Evolutionary conservation across 1,140 invertebrate genomes (phyloP), one percentile per base, ranked within the genome.

Genomic region (Monochamus saltuarius): DNA sequence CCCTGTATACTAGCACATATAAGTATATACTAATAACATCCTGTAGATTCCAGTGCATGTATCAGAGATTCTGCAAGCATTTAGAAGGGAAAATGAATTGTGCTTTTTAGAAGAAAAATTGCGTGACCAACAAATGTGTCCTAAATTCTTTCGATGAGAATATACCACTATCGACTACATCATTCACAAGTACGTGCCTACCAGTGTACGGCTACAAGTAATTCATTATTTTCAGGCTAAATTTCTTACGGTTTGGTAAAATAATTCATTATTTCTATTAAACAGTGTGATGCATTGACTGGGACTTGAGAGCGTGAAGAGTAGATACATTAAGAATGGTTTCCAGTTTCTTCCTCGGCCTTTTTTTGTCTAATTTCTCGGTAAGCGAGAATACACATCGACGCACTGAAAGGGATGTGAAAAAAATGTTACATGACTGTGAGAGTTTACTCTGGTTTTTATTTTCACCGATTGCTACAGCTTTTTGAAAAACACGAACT

Each of bases 151-250:
- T 29, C 6, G 22, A 29, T 2, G 2, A 29, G 22, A 39, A 39
- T 53, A 53, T 39, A 22, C 37, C 37, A 53, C 37, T 40, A 36
- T 11, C 22, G 22, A 53, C 51, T 53, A 53, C 35, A 53, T 53
- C 51, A 39, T 53, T 53, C 51, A 53, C 51, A 19, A 53, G 40
- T 39, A 53, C 51, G 51, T 53, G 51, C 35, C 40, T 29, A 29
- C 51, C 40, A 40, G 38, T 53, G 51, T 53, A 16, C 17, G 19
- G 35, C 51, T 38, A 38, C 38, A 14, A 16, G 35, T 53, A 53
- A 53, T 53, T 53, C 29, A 53, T 53, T 53, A 53, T 53, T 53
- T 53, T 53, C 51, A 36, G 38, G 22, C 51, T 40, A 22, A 53
- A 38, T 53, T 53, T 53, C 40, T 53, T 16, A 53, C 45, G 17